Evolutionary conservation across 1,140 invertebrate genomes (phyloP).

Genomic region (Drosophila nigromelanica): DNA sequence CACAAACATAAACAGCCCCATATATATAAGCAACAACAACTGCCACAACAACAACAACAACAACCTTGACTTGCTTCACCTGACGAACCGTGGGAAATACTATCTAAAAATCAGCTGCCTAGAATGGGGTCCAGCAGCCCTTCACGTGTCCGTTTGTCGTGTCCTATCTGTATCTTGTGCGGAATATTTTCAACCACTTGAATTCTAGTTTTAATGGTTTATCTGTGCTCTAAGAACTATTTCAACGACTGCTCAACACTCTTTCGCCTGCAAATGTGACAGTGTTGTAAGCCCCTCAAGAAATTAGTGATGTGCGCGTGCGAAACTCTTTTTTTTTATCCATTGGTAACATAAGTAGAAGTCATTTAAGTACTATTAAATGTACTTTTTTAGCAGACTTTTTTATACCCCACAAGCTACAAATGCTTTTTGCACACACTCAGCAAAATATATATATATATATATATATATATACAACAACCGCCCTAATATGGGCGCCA

Average conservation of each 20-base stretch:
- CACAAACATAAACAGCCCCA: conserved; percentile 8
- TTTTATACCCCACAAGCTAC: too few species aligned
- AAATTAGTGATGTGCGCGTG: too few species aligned
- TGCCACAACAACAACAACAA: not conserved
- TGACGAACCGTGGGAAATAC: not conserved
- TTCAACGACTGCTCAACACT: conserved; percentile 6
- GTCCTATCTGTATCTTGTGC: not conserved
- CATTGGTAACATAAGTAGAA: too few species aligned
- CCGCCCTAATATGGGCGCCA: too few species aligned
- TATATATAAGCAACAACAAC: conserved; percentile 7
- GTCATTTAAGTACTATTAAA: too few species aligned
- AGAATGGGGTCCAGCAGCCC: not conserved
- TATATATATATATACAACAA: too few species aligned
- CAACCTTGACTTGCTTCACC: conserved; percentile 1
- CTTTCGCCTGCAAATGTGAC: not conserved
- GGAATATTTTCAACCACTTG: not conserved
- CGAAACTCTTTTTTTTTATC: too few species aligned
- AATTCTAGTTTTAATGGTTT: not conserved
- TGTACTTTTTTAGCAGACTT: too few species aligned
- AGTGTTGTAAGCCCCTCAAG: not conserved
- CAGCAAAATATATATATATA: too few species aligned
- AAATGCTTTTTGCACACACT: too few species aligned
- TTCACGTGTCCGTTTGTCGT: not conserved
- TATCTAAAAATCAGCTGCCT: not conserved
- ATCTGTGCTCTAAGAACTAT: not conserved